These are phyloP conservation scores for Puma concolor DNA, from an alignment of 2,113 vertebrate genomes.

Conservation along the genomic window DNA sequence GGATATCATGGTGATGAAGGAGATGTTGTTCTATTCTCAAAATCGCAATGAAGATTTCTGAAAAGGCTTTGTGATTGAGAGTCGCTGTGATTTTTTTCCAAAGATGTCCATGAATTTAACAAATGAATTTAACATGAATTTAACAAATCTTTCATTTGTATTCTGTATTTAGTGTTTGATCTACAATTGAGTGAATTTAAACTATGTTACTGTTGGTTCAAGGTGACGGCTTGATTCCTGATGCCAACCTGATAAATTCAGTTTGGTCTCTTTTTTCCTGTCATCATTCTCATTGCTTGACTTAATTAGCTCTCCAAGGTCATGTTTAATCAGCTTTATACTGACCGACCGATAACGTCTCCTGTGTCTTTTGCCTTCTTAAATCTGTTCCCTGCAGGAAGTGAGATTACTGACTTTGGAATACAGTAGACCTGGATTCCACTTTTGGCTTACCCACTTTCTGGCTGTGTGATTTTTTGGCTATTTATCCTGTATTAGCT, in stretches of 20 bases:
- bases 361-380: neutral
- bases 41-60: neutral
- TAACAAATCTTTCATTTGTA: neutral
- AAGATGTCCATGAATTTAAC: neutral
- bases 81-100: neutral
- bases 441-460: neutral
- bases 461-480: neutral
- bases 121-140: neutral
- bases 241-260: neutral
- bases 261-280: neutral
- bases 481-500: neutral
- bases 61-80: neutral
- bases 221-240: neutral
- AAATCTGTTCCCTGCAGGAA: neutral
- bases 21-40: neutral
- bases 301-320: conserved; percentile 52
- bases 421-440: neutral
- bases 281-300: conserved; percentile 19
- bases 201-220: neutral
- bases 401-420: neutral
- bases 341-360: neutral
- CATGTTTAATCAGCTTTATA: conserved; percentile 46
- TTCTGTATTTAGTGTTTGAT: conserved; percentile 30
- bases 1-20: neutral
- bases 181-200: neutral